Conservation (phyloP, 2,888 invertebrate genomes). For the Torymus aiolomorphi region DNA sequence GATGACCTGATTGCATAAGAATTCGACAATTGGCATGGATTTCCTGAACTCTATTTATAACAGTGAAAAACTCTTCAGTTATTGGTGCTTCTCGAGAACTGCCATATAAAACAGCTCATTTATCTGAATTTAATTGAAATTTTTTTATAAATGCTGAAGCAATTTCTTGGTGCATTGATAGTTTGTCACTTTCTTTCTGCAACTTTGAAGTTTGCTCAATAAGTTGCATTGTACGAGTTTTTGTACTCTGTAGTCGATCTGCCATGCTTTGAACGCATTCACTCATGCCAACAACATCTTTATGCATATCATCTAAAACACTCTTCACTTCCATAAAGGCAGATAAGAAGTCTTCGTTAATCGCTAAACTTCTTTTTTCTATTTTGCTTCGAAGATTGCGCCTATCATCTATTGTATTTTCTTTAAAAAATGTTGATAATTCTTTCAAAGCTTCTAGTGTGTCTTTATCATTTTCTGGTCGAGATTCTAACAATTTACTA, state of each 20-base stretch:
- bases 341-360: slow-evolving; percentile 87
- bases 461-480: slow-evolving; percentile 77
- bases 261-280: slow-evolving; percentile 93
- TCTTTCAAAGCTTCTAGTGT: slow-evolving; percentile 92
- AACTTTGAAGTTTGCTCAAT: slow-evolving; percentile 93
- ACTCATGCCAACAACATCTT: slow-evolving; percentile 88
- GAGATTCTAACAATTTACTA: slow-evolving; percentile 71
- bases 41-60: slow-evolving; percentile 88
- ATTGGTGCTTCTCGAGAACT: slow-evolving; percentile 82
- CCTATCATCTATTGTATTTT: slow-evolving; percentile 89
- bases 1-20: slow-evolving; percentile 90
- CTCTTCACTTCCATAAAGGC: slow-evolving; percentile 88
- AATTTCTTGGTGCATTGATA: slow-evolving; percentile 84
- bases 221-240: slow-evolving; percentile 89
- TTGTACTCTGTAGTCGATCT: slow-evolving; percentile 87
- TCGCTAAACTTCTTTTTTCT: slow-evolving; percentile 90
- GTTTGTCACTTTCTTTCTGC: slow-evolving; percentile 85
- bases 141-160: slow-evolving; percentile 83
- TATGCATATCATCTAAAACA: slow-evolving; percentile 85
- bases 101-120: slow-evolving; percentile 86
- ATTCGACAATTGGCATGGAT: slow-evolving; percentile 92
- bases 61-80: slow-evolving; percentile 88
- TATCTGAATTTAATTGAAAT: slow-evolving; percentile 87
- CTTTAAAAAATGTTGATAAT: slow-evolving; percentile 90
- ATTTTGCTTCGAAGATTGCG: slow-evolving; percentile 94